Base-by-base conservation (phyloP, 2,888 invertebrate species). In the Heliconius ethilla region DNA sequence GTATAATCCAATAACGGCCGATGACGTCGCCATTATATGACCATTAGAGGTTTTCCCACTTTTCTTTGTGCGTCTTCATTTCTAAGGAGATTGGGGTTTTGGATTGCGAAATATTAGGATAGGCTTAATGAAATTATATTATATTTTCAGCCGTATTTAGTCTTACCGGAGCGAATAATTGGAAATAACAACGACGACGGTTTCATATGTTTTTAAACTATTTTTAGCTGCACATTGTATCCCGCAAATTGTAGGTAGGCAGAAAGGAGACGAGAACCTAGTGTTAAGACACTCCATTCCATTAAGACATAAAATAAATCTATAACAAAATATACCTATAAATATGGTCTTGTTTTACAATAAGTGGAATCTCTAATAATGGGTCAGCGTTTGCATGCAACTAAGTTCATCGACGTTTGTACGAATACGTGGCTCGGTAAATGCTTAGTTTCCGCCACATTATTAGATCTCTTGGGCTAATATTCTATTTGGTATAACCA, bases 21-120 rank as follows among this genome's bases (percentile, higher is more conserved):
- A 70, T 79, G 79, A 79, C 70, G 70, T 22, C 25, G 66, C 70
- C 77, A 67, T 73, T 77, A 77, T 77, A 62, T 67, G 37, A 33
- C 62, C 59, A 69, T 70, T 77, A 77, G 45, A 33, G 74, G 62
- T n/a, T 66, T 76, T 73, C 55, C 40, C 40, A 69, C 66, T 55
- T 29, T 63, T 66, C 75, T 75, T 67, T 63, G 69, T 70, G 33
- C 55, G 15, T 55, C 51, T 45, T 55, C 72, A 59, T 65, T 63
- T 76, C 70, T 63, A 63, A 74, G 63, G 25, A 37, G 63, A 74
- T 40, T 22, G 18, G 10, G 22, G 37, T 40, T 67, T 37, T 1
- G 67, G 67, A 40, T 40, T 25, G n/a, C 11, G 66, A 37, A 22
- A 18, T 67, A 37, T 67, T n/a, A n/a, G 29, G 33, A 67, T 37